These are phyloP conservation scores for Conger conger DNA, from an alignment of 2,113 vertebrate species.

Conservation along the genomic window DNA sequence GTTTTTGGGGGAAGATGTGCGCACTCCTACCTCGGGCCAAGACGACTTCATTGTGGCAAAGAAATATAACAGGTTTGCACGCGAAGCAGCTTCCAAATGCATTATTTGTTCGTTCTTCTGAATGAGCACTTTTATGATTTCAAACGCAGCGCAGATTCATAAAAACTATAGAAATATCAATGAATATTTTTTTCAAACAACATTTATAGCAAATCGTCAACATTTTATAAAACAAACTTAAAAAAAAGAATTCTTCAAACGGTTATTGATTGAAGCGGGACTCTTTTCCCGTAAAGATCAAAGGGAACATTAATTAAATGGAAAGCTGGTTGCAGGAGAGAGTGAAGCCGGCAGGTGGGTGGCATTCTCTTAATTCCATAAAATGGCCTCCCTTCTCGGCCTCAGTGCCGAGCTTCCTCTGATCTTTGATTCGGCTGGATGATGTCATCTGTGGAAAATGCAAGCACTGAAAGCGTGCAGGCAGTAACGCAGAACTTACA, in stretches of 20 bases:
- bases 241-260: background rate
- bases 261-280: background rate
- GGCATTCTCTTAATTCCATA: background rate
- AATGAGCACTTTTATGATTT: background rate
- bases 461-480: too few relatives aligned
- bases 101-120: background rate
- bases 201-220: background rate
- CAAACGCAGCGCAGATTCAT: background rate
- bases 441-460: background rate
- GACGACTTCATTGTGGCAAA: background rate
- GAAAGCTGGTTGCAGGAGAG: background rate
- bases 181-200: background rate
- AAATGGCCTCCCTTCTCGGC: background rate
- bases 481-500: background rate
- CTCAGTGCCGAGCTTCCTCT: background rate
- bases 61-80: background rate
- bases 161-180: too few relatives aligned
- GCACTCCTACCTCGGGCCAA: background rate
- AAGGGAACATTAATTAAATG: background rate
- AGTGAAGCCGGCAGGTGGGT: background rate
- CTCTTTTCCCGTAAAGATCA: background rate
- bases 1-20: background rate
- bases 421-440: background rate
- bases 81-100: too few relatives aligned
- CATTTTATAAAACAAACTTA: background rate